Base-by-base conservation (phyloP, 2,113 vertebrate genomes). In the Protomyctophum bolini region DNA sequence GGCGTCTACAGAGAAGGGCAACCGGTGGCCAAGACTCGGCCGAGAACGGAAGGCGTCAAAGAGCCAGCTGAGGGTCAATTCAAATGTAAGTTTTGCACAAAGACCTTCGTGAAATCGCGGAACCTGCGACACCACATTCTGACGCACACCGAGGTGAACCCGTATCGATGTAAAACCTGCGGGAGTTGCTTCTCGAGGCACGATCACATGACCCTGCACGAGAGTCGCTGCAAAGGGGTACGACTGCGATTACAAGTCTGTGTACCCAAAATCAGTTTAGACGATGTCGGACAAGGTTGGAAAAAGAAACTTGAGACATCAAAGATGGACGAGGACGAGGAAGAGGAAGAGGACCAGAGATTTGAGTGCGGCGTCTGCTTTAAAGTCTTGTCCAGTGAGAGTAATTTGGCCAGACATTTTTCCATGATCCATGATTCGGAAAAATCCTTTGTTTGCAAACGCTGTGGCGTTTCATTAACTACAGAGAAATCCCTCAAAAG, bases 81-180 rank as follows among this genome's bases (percentile, higher is more conserved):
- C 21, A 91, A 92, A 60, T 94, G 93, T 66, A 94, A 87, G 73
- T 93, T 94, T 77, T 94, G 93, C 73, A 91, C 89, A 0, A 93
- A 92, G 72, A 87, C 77, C 2, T 94, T 94, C 70, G 63, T 86
- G 68, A 92, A 92, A 71, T 6, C 91, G 12, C 81, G 80, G 73
- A 84, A 73, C 71, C 73, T 94, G 45, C 89, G 93, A 46, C 80
- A 72, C 48, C 93, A 94, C 76, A 92, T 94, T 75, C 87, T 94
- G 75, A 91, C 91, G 8, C 93, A 94, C 58, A 94, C 91, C 10
- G 93, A 93, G 45, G 93, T 91, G 3, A 94, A 94, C 29, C 93
- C 93, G 0, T 94, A 94, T 81, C 90, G 86, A n/a, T 94, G 93
- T 65, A 91, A 91, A 84, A 68, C 79, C 48, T 94, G 93, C 74